Evolutionary conservation across 2,113 vertebrate species (phyloP), one percentile per base, ranked within the genome.

Genomic region (Nycticryphes semicollaris): DNA sequence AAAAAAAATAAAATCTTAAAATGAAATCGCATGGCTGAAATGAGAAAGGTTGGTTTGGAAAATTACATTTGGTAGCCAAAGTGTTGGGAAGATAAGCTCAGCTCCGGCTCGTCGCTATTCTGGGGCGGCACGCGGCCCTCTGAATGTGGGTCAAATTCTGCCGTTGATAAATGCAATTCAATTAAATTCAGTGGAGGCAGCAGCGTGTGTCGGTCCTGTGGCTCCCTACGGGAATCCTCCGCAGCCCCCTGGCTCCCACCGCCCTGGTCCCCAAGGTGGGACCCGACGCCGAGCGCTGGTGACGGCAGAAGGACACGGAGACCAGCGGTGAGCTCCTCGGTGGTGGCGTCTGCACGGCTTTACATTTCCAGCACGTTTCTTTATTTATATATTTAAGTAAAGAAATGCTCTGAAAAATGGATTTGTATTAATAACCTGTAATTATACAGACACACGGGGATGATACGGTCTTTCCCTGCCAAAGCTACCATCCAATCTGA

Each of bases 321-420:
- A 0, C 0, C 2, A 22, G 83, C 84, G 2, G 59, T 0, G 22
- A 10, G 3, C 12, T 9, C 5, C 47, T 21, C 5, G 2, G 51
- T 5, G 57, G 27, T 0, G 19, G 18, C 5, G 28, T 10, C 78
- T 3, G 3, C 3, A 35, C 0, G 31, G 73, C 64, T 91, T n/a
- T 4, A 0, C 7, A 0, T 24, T 16, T 3, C 78, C 85, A 28
- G 3, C 63, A 3, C 4, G 0, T 12, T 27, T 39, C 73, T 47
- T 41, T 21, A 1, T 14, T 57, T 51, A 23, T 8, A 7, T 6
- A 7, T 9, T 24, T 18, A 4, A 23, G 4, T 2, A 18, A 35
- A 56, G 80, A 57, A 66, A 15, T 0, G 70, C 77, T 67, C 67
- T 8, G 37, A 28, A 30, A 39, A 56, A 23, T 10, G 59, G 64